Evolutionary conservation across 2,888 invertebrate genomes (phyloP).

Genomic region (Vanessa cardui): DNA sequence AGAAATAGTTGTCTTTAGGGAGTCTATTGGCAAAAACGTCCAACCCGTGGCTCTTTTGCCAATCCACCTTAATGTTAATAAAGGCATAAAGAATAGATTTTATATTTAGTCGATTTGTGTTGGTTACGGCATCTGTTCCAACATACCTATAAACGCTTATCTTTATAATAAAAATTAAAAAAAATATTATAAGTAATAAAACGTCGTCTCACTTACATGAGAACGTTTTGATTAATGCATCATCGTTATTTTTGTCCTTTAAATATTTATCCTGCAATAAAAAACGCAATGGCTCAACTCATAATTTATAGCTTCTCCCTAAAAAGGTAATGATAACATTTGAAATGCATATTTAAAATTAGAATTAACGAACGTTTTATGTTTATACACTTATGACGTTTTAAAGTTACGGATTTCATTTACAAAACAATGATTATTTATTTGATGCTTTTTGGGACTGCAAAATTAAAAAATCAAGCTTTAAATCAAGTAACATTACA

Average conservation of each 20-base stretch:
- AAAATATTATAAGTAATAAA: slow-evolving; percentile 18
- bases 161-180: not conserved
- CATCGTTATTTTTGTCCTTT: slow-evolving; percentile 35
- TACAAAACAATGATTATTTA: not conserved
- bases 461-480: too few species aligned
- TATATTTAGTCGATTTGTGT: too few species aligned
- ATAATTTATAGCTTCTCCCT: slow-evolving; percentile 31
- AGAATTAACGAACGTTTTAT: not conserved
- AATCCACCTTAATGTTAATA: too few species aligned
- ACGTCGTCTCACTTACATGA: slow-evolving; percentile 24
- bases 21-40: too few species aligned
- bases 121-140: too few species aligned
- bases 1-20: too few species aligned
- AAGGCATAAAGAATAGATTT: too few species aligned
- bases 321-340: slow-evolving; percentile 25
- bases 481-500: too few species aligned
- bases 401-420: not conserved
- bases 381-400: not conserved
- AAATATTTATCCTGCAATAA: slow-evolving; percentile 33
- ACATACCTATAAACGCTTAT: too few species aligned
- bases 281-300: slow-evolving; percentile 19
- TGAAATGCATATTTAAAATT: slow-evolving; percentile 7
- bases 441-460: too few species aligned
- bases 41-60: too few species aligned
- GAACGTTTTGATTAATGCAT: slow-evolving; percentile 32